Evolutionary conservation across 2,797 vertebrate genomes (phyloP).

Genomic region (Siniperca obscura): DNA sequence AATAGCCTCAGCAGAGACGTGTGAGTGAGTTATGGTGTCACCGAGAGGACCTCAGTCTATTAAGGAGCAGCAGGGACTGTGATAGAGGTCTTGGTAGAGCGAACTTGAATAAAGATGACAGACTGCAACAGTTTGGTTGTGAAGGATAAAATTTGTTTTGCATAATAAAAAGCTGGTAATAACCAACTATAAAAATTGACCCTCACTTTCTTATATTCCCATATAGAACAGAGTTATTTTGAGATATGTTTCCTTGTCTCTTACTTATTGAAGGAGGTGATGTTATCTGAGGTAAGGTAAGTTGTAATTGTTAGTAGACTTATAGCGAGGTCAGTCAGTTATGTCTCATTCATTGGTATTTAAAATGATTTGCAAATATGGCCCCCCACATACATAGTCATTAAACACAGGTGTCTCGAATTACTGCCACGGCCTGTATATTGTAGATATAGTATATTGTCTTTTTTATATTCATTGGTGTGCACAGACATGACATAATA

Average conservation of each 20-base stretch:
- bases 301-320: constrained; percentile 66
- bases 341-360: constrained; percentile 80
- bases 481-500: constrained; percentile 81
- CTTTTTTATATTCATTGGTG: constrained; percentile 69
- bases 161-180: constrained; percentile 68
- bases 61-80: constrained; percentile 73
- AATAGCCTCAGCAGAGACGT: constrained; percentile 60
- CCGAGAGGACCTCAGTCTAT: constrained; percentile 73
- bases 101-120: constrained; percentile 80
- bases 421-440: constrained; percentile 50
- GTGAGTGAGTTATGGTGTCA: constrained; percentile 78
- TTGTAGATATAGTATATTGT: constrained; percentile 50
- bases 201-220: constrained; percentile 31
- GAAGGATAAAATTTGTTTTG: constrained; percentile 65
- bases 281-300: constrained; percentile 71
- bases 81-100: constrained; percentile 72
- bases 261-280: constrained; percentile 55
- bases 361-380: constrained; percentile 85
- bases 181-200: constrained; percentile 66
- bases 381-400: constrained; percentile 77
- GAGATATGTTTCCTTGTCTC: constrained; percentile 39
- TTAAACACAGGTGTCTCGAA: constrained; percentile 75
- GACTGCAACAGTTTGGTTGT: constrained; percentile 49
- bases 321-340: constrained; percentile 71
- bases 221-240: constrained; percentile 40